Evolutionary conservation across 2,797 vertebrate genomes (phyloP), one percentile per base, ranked within the genome.

Genomic region (Champsocephalus esox): DNA sequence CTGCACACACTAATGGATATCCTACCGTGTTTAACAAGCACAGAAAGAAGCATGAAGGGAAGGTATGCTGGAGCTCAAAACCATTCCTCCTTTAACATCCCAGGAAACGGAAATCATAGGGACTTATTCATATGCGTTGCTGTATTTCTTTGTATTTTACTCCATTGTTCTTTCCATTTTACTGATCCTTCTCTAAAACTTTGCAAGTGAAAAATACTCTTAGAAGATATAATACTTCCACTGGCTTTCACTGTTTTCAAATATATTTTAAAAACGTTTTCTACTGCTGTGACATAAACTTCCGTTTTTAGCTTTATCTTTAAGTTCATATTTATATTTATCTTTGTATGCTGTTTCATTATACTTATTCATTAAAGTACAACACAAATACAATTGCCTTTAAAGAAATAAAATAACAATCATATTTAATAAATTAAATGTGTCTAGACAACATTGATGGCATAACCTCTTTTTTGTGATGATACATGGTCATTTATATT

Each of bases 11-110:
- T 90, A 91, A 91, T 89, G 86, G 89, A 89, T 86, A 68, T 77
- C 88, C 88, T 49, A 85, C 43, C 17, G 89, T 66, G 79, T 87
- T 89, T 87, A 88, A 89, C 88, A 93, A 89, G 88, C 80, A 73
- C 11, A 12, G 75, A 56, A 41, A 70, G 57, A 57, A 51, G 66
- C 77, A 32, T 46, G 71, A 66, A 73, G 65, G 34, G 51, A 65
- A 62, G 55, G 51, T 45, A 52, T 1, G 60, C 28, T 8, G 82
- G 59, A 77, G 71, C 32, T 32, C 51, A 78, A 61, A 69, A n/a
- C 44, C 49, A 2, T 43, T 75, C 43, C 66, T 79, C 52, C 38
- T 76, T 71, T 38, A 76, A 70, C 49, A 77, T 57, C 64, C 34
- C 50, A 28, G 1, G 5, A 54, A 73, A 73, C 52, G 65, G 66